These are phyloP conservation scores for Laupala kohalensis DNA, from an alignment of 1,140 invertebrate genomes.

Conservation along the genomic window DNA sequence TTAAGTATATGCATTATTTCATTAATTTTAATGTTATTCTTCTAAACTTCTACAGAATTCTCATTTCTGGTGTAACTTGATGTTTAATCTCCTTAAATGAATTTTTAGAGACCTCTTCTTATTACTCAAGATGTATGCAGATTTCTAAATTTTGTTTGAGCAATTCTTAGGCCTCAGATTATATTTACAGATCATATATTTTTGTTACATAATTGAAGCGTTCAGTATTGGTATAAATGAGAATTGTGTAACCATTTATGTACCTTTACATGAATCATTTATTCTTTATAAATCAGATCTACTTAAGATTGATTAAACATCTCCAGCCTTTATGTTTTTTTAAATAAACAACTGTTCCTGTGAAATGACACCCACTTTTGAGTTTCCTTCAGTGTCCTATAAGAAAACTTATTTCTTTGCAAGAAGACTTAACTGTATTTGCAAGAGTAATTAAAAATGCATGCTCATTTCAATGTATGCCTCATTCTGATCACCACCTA, in stretches of 20 bases:
- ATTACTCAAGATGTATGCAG: not conserved
- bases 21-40: not conserved
- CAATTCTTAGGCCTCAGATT: not conserved
- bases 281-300: not conserved
- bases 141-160: not conserved
- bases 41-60: not conserved
- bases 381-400: not conserved
- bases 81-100: too few relatives aligned
- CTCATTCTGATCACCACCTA: too few relatives aligned
- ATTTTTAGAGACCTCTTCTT: too few relatives aligned
- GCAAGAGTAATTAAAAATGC: too few relatives aligned
- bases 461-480: too few relatives aligned
- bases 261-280: not conserved
- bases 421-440: not conserved
- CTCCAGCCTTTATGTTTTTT: not conserved
- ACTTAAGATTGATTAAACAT: not conserved
- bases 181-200: not conserved
- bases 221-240: not conserved
- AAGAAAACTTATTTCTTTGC: not conserved
- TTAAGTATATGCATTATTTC: not conserved
- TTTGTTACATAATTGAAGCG: not conserved
- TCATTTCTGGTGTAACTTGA: not conserved
- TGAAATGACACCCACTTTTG: not conserved
- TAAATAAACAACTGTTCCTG: not conserved
- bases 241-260: not conserved